Percentiles rank a stretch among this genome's conserved stretches.
phyloP scores from a whole-genome alignment of 2,888 invertebrate species.

The Ethmia dodecea region DNA sequence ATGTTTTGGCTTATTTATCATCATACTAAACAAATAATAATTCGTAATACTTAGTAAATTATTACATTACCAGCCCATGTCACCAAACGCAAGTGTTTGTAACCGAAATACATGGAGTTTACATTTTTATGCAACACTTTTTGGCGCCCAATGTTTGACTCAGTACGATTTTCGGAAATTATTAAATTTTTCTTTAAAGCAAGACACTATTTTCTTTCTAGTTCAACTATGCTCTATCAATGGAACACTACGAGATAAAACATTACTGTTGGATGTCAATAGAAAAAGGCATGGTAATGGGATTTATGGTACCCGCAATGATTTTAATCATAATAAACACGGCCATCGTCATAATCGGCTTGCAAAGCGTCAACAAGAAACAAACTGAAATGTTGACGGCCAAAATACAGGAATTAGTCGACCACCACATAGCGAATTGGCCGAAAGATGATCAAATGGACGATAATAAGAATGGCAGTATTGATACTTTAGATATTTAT shows the following conservation, averaged over 20 bases:
- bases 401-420: conserved; percentile 63
- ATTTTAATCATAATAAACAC: conserved; percentile 81
- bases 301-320: conserved; percentile 85
- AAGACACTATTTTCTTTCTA: conserved; percentile 40
- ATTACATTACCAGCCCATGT: not conserved
- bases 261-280: conserved; percentile 88
- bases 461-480: conserved; percentile 47
- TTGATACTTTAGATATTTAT: conserved; percentile 56
- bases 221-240: conserved; percentile 82
- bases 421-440: conserved; percentile 61
- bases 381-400: conserved; percentile 63
- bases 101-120: too few species aligned
- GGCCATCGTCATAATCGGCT: conserved; percentile 75
- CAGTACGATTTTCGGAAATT: too few species aligned
- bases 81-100: too few species aligned
- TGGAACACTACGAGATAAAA: conserved; percentile 84
- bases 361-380: conserved; percentile 64
- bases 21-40: not conserved
- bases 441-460: conserved; percentile 44
- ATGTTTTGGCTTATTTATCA: not conserved
- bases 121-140: too few species aligned
- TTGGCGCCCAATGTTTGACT: too few species aligned
- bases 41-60: not conserved
- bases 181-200: too few species aligned
- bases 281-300: conserved; percentile 85